Conservation (phyloP, 2,888 invertebrate genomes). For the Beris morrisii region DNA sequence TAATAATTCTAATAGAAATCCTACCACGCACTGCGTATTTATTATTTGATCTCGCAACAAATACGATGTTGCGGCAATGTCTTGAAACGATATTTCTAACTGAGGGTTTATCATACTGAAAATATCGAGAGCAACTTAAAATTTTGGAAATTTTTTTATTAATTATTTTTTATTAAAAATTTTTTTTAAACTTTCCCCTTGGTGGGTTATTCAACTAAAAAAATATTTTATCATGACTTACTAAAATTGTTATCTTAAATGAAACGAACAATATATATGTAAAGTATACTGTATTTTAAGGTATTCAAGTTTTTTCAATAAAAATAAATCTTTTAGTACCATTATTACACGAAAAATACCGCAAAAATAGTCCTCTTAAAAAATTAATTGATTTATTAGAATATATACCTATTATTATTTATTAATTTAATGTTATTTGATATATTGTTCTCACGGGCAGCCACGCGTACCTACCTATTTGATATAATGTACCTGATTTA, state of each 20-base stretch:
- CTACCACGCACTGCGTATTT: conserved; percentile 16
- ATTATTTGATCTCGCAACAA: conserved; percentile 11
- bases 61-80: conserved; percentile 19
- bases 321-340: too few relatives aligned
- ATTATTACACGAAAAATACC: too few relatives aligned
- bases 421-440: too few relatives aligned
- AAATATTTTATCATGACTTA: conserved; percentile 4
- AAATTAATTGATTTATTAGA: too few relatives aligned
- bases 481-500: too few relatives aligned
- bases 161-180: conserved; percentile 4
- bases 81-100: conserved; percentile 22
- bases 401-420: too few relatives aligned
- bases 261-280: too few relatives aligned
- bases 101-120: conserved; percentile 5
- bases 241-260: neutral
- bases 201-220: conserved; percentile 7
- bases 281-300: neutral
- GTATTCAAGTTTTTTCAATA: neutral
- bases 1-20: neutral
- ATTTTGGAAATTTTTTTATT: conserved; percentile 5
- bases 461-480: too few relatives aligned
- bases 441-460: too few relatives aligned
- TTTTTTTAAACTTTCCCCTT: conserved; percentile 17
- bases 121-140: conserved; percentile 20
- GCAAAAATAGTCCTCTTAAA: too few relatives aligned